phyloP scores from a whole-genome alignment of 2,888 invertebrate species.

The Linyphia triangularis region DNA sequence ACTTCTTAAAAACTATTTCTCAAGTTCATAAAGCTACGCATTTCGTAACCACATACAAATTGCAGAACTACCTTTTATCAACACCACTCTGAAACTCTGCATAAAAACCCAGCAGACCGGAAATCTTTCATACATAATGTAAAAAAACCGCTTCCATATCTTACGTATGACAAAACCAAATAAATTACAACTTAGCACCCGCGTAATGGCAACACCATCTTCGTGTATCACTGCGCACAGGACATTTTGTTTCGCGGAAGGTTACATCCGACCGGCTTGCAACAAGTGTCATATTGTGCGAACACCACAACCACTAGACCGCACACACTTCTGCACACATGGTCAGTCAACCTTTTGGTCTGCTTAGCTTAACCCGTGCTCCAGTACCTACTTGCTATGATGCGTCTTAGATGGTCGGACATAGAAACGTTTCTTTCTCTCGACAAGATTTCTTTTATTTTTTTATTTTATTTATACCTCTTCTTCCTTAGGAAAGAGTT shows the following conservation, averaged over 20 bases:
- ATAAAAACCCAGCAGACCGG: no score
- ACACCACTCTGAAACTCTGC: no score
- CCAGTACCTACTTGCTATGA: conserved; percentile 14
- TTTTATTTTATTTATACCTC: neutral
- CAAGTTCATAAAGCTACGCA: no score
- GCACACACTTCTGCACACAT: conserved; percentile 59
- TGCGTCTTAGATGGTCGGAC: no score
- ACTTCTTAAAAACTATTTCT: no score
- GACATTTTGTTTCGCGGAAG: conserved; percentile 58
- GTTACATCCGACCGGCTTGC: conserved; percentile 57
- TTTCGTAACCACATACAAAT: no score
- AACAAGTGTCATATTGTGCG: conserved; percentile 72
- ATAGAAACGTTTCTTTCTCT: conserved; percentile 26
- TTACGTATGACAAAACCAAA: no score
- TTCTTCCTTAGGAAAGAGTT: conserved; percentile 4
- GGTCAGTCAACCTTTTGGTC: conserved; percentile 61
- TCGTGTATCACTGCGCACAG: conserved; percentile 15
- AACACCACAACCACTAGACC: conserved; percentile 63
- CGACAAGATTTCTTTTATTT: neutral
- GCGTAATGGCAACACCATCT: no score
- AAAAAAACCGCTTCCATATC: no score
- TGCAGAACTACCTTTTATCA: no score
- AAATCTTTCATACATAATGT: no score
- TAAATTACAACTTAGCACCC: no score
- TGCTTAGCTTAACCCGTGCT: conserved; percentile 24